Conservation (phyloP, 30 jellyfish, hydroid and myxozoan genomes). For the Rhopilema esculentum region DNA sequence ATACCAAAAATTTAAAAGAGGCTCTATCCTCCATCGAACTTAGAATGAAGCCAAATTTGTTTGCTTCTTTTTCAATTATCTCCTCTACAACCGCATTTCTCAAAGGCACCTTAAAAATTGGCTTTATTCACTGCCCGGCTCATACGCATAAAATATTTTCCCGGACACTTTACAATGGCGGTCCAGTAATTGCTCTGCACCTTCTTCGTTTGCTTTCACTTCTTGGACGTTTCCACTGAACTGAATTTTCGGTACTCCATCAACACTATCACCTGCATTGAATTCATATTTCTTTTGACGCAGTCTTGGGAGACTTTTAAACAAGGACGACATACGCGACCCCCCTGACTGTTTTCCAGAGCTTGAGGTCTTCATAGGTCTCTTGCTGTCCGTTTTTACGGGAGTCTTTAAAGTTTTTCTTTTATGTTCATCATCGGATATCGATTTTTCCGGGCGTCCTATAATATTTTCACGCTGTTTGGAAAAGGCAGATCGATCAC, state of each 20-base stretch:
- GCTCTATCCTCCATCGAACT: conserved; percentile 85
- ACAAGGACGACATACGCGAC: conserved; percentile 70
- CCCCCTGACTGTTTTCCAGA: conserved; percentile 50
- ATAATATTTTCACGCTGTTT: background rate
- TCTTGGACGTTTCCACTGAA: conserved; percentile 68
- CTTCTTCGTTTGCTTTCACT: conserved; percentile 42
- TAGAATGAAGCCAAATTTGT: conserved; percentile 39
- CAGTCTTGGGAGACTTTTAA: conserved; percentile 68
- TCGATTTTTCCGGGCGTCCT: background rate
- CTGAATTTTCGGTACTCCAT: conserved; percentile 84
- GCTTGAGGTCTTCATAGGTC: conserved; percentile 10
- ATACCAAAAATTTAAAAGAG: conserved; percentile 58
- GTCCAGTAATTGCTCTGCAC: conserved; percentile 22
- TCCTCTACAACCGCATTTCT: conserved; percentile 94
- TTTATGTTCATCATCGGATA: conserved; percentile 60
- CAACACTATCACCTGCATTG: conserved; percentile 46
- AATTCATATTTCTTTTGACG: conserved; percentile 56
- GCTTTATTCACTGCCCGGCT: conserved; percentile 72
- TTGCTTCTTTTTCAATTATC: conserved; percentile 44
- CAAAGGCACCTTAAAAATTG: conserved; percentile 91
- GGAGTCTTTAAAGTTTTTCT: conserved; percentile 22
- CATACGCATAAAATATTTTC: conserved; percentile 86
- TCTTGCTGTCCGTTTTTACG: conserved; percentile 14
- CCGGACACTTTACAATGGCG: conserved; percentile 96
- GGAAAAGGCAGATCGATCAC: background rate